Base-by-base conservation (phyloP, 1,140 invertebrate species). In the Zaprionus vittiger region DNA sequence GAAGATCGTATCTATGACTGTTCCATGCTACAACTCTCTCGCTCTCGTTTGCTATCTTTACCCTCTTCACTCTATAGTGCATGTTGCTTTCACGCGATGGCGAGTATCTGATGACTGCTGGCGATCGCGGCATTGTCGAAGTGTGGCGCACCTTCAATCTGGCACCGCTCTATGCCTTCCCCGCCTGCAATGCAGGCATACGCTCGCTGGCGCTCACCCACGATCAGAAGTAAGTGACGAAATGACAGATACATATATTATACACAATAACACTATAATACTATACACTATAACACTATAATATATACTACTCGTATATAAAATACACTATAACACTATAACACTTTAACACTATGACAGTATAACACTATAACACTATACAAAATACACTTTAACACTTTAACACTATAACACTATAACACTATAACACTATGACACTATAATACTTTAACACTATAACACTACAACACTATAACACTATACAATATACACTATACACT, bases 61-160 rank as follows among this genome's bases (percentile, higher is more conserved):
- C 1, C 20, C 11, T 41, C 31, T 24, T 93, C 56, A 74, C 47
- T 92, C 55, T 65, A 93, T 92, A 99, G 97, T 98, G 98, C 93
- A 95, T 99, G 93, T 94, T 98, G 81, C 93, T 99, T 81, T 99
- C 98, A 81, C 96, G 98, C 66, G 99, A 99, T 94, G 99, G 99
- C 52, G 98, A 99, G 94, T 99, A 99, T 93, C 94, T 99, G 92
- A 96, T 99, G 95, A 98, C 97, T 77, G 98, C 98, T 64, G 98
- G 98, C 9, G 98, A 99, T 91, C 97, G 97, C 93, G 98, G 99
- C 72, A 97, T 99, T 67, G 98, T 99, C 72, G 98, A 99, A 94
- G 98, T 99, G 54, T 99, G 98, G 97, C 95, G 99, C 93, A 98
- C 98, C 56, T 99, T 99, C 94, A 99, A 99, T 89, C 95, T 99